phyloP scores from a whole-genome alignment of 2,888 invertebrate species.

The Tipula helvola region DNA sequence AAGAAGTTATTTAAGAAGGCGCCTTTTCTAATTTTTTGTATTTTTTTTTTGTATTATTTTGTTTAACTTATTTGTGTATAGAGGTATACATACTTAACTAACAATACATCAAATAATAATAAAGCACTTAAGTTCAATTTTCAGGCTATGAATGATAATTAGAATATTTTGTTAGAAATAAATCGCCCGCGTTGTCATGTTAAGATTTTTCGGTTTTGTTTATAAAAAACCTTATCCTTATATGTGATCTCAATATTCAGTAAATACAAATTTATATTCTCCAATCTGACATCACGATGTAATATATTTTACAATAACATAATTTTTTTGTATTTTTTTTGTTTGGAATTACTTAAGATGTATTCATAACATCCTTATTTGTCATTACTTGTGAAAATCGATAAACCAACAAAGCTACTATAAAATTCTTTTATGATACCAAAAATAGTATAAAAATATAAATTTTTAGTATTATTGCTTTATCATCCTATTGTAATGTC shows the following conservation, averaged over 20 bases:
- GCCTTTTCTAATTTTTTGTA: not conserved
- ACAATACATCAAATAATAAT: not conserved
- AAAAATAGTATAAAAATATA: not conserved
- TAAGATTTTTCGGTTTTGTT: not conserved
- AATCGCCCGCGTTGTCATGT: not conserved
- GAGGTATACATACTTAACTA: not conserved
- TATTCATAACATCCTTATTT: slow-evolving; percentile 4
- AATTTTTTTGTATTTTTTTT: not conserved
- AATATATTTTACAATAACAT: not conserved
- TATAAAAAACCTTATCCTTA: not conserved
- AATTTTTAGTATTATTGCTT: not conserved
- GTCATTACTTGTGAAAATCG: not conserved
- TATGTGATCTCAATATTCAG: not conserved
- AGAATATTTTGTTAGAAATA: not conserved
- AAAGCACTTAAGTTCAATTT: not conserved
- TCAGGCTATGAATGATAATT: not conserved
- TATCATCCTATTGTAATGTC: not conserved
- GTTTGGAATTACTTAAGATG: not conserved
- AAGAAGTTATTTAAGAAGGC: not conserved
- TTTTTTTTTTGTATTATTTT: not conserved
- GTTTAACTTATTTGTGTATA: not conserved
- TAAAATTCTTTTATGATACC: not conserved
- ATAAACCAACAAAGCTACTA: not conserved
- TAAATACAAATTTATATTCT: not conserved
- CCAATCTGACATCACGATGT: not conserved